phyloP scores from a whole-genome alignment of 2,113 vertebrate species.

The Gopherus flavomarginatus region DNA sequence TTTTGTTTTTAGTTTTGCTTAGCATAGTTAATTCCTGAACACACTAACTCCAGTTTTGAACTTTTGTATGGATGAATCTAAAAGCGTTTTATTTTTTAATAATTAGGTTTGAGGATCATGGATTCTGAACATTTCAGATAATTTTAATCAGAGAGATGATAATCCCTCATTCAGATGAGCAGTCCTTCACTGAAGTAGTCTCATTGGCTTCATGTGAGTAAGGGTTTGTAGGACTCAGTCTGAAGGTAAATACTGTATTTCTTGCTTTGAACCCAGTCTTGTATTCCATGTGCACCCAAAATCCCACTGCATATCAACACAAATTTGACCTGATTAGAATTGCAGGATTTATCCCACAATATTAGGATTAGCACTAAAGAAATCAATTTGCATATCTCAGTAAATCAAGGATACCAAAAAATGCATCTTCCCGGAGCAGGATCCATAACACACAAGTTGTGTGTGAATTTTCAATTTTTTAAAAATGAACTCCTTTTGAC shows the following conservation, averaged over 20 bases:
- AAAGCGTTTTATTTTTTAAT: background rate
- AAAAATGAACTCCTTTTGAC: background rate
- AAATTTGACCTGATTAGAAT: background rate
- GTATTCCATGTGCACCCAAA: background rate
- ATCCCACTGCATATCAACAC: background rate
- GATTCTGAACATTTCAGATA: background rate
- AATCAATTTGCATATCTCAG: background rate
- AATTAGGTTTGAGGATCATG: background rate
- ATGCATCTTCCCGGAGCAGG: background rate
- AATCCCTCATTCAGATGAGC: rapidly evolving
- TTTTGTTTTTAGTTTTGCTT: background rate
- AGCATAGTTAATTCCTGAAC: background rate
- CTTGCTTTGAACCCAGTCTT: background rate
- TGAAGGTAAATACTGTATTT: background rate
- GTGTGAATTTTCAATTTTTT: background rate
- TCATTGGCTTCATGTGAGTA: background rate
- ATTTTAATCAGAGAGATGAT: background rate
- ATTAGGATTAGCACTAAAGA: rapidly evolving
- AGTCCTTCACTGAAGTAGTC: background rate
- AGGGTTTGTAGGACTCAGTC: background rate
- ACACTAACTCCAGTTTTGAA: background rate
- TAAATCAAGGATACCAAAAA: background rate
- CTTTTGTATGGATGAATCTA: background rate
- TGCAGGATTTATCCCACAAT: background rate
- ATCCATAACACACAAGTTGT: background rate